Evolutionary conservation across 2,113 vertebrate species (phyloP), one percentile per base, ranked within the genome.

Genomic region (Psettodes erumei): DNA sequence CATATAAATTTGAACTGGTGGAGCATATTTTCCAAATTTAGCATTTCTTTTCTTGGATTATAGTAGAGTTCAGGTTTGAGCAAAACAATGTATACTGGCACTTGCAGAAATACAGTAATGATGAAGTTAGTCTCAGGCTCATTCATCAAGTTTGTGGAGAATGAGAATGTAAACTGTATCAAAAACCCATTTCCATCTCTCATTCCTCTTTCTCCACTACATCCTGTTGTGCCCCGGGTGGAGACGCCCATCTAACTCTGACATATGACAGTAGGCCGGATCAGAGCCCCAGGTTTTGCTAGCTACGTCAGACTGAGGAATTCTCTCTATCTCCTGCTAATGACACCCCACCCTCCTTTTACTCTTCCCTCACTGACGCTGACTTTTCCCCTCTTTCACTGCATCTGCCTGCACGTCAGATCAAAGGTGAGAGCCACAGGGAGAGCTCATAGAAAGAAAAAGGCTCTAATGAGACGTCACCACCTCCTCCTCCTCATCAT

Each of bases 161-260:
- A 43, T 72, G 58, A 65, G 62, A 47, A 58, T 80, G 77, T 89
- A 77, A 73, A 75, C 72, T 79, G 71, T 89, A 83, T 83, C 83
- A 82, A 69, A 90, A 90, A 70, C 53, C 62, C 68, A 77, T 92
- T 92, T 88, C 60, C 84, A 71, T 56, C 62, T 64, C 64, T 71
- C 75, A 78, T 76, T 85, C 73, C 67, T 87, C 75, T 75, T 87
- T 79, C 75, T 51, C 40, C 75, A 28, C 81, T 72, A 79, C 74
- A 83, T 88, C 86, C 86, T 86, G 79, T 81, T 81, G 61, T 73
- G 88, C 79, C 83, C 55, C 59, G 76, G 69, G 77, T 55, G 1
- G 54, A 75, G 70, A 80, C 70, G 45, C 61, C 73, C 47, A 51
- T 42, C 83, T 86, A 79, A 58, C 68, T 86, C 73, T 94, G 90